Base-by-base conservation (phyloP, 2,888 invertebrate genomes). In the Trileptium ribeirensis region DNA sequence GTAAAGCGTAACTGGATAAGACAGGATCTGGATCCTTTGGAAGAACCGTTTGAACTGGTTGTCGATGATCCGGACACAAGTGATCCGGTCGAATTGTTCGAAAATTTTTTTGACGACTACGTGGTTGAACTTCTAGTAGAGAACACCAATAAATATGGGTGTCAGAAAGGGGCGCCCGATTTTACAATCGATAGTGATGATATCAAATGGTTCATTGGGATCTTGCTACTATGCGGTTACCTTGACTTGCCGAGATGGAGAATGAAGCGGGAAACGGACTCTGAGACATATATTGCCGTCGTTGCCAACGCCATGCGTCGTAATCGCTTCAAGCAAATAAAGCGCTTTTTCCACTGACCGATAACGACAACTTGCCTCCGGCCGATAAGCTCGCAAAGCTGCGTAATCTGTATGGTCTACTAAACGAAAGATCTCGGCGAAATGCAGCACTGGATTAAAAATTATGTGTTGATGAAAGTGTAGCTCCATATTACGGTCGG, bases 401-500 rank as follows among this genome's bases (percentile, higher is more conserved):
- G 51, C 51, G 8, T 15, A 24, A 51, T 15, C 24, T 51, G 8
- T n/a, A n/a, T n/a, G n/a, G n/a, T n/a, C n/a, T n/a, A n/a, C n/a
- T n/a, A n/a, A n/a, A n/a, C n/a, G n/a, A n/a, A n/a, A n/a, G n/a
- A n/a, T 51, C 24, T 24, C 8, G 24, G 51, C 51, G 24, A 51
- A 8, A 51, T 51, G 51, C 51, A 8, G 51, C 24, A 15, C 24
- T 51, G 51, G 24, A 24, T 51, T 83, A 85, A 51, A 51, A 51
- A 8, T 15, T 51, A 15, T 51, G 51, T 24, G 51, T 51, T 15
- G 51, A 51, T 51, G 51, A 51, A 51, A 51, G 51, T 24, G 24
- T 51, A 15, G 51, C 51, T 8, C 51, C 51, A 24, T 51, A 51
- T 51, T 51, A 15, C 24, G 51, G 51, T 15, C 82, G 51, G 51